These are phyloP conservation scores for Hyposmocoma kahamanoa DNA, from an alignment of 1,140 invertebrate species.

Conservation along the genomic window DNA sequence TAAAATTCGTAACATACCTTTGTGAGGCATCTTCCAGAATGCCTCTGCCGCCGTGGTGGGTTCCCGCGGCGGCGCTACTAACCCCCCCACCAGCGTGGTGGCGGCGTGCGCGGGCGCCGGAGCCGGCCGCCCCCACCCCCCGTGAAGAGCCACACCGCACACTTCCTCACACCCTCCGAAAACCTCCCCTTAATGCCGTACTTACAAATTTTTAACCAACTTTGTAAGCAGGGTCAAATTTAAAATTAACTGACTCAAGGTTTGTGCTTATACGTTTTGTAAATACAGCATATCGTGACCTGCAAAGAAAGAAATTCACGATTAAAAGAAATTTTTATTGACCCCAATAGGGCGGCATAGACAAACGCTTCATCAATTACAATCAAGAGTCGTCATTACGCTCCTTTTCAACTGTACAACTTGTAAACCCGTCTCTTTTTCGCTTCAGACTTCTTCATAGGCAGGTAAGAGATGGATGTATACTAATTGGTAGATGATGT, in stretches of 20 bases:
- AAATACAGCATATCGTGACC: constrained; percentile 32
- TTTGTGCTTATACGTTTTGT: neutral
- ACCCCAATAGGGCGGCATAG: constrained; percentile 47
- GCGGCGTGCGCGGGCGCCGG: constrained; percentile 73
- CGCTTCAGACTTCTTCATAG: neutral
- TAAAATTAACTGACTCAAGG: neutral
- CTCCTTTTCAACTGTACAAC: constrained; percentile 27
- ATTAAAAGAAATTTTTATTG: constrained; percentile 46
- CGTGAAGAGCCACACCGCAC: constrained; percentile 55
- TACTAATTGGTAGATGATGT: constrained; percentile 65
- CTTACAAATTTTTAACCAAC: too few relatives aligned
- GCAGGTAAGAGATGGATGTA: constrained; percentile 25
- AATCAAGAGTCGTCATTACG: constrained; percentile 53
- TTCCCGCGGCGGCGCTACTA: constrained; percentile 73
- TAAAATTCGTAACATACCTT: too few relatives aligned
- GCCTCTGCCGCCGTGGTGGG: constrained; percentile 77
- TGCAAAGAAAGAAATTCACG: constrained; percentile 48
- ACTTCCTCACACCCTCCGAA: constrained; percentile 15
- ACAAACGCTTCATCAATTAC: constrained; percentile 70
- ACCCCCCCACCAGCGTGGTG: constrained; percentile 73
- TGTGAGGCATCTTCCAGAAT: constrained; percentile 82
- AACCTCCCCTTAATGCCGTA: constrained; percentile 12
- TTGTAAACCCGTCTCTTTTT: constrained; percentile 22
- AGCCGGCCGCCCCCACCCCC: constrained; percentile 61
- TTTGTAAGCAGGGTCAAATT: too few relatives aligned